Conservation (phyloP, 2,888 invertebrate genomes). For the Alcis repandata region DNA sequence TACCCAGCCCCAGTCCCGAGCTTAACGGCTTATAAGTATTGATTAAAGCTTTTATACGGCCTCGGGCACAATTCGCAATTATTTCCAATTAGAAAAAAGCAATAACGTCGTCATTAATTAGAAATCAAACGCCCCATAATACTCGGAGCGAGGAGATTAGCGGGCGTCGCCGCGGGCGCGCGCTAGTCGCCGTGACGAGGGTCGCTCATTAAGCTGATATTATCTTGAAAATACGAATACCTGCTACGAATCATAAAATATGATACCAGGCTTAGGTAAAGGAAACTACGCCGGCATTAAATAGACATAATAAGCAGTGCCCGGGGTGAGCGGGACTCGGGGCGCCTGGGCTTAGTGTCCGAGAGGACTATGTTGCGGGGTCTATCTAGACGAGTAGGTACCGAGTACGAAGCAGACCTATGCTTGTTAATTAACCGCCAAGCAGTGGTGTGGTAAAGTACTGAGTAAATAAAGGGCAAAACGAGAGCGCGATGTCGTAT, state of each 20-base stretch:
- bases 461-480: no score
- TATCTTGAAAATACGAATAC: constrained; percentile 15
- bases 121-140: constrained; percentile 8
- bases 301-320: no score
- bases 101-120: constrained; percentile 24
- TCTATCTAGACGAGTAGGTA: no score
- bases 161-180: constrained; percentile 25
- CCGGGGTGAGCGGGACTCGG: no score
- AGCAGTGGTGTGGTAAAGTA: no score
- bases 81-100: constrained; percentile 27
- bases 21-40: not conserved
- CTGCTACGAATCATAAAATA: not conserved
- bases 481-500: no score
- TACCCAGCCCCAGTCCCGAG: not conserved
- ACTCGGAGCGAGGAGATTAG: not conserved
- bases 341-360: no score
- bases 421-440: no score
- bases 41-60: not conserved
- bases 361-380: no score
- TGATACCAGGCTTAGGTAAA: not conserved
- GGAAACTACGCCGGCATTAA: not conserved
- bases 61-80: constrained; percentile 13
- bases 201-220: constrained; percentile 21
- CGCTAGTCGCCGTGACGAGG: constrained; percentile 15
- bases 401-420: no score